A percentile compares a stretch with the other conserved stretches of the same genome.
Conservation (phyloP, 1,140 invertebrate species). For the Musca vetustissima region DNA sequence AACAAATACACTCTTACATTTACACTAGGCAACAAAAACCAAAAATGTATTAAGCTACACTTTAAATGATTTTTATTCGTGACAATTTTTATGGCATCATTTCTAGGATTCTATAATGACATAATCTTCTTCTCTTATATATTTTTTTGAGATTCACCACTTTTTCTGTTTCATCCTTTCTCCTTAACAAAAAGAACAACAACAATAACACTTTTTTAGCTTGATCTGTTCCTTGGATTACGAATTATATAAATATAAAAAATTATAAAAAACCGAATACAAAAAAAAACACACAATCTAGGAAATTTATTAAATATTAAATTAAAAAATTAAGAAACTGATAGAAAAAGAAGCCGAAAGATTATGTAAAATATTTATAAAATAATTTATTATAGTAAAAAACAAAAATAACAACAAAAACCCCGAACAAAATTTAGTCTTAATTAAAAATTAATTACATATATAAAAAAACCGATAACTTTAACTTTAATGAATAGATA, state of each 20-base stretch:
- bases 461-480: not conserved
- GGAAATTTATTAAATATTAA: conserved; percentile 24
- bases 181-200: not conserved
- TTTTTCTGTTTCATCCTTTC: too few species aligned
- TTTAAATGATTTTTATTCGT: conserved; percentile 6
- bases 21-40: not conserved
- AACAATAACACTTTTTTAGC: conserved; percentile 18
- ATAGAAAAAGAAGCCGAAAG: not conserved
- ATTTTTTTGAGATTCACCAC: too few species aligned
- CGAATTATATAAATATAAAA: conserved; percentile 14
- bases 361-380: conserved; percentile 21
- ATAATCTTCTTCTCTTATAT: too few species aligned
- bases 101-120: not conserved
- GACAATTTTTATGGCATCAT: conserved; percentile 2
- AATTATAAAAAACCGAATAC: conserved; percentile 1
- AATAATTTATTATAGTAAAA: not conserved
- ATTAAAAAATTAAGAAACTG: conserved; percentile 6
- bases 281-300: conserved; percentile 6
- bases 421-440: conserved; percentile 24
- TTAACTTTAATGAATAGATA: not conserved
- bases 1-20: conserved; percentile 5
- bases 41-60: not conserved
- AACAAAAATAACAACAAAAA: not conserved
- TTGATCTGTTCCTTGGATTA: conserved; percentile 32
- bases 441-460: conserved; percentile 4